phyloP scores from a whole-genome alignment of 2,113 vertebrate species.

The Sakesphorus luctuosus region DNA sequence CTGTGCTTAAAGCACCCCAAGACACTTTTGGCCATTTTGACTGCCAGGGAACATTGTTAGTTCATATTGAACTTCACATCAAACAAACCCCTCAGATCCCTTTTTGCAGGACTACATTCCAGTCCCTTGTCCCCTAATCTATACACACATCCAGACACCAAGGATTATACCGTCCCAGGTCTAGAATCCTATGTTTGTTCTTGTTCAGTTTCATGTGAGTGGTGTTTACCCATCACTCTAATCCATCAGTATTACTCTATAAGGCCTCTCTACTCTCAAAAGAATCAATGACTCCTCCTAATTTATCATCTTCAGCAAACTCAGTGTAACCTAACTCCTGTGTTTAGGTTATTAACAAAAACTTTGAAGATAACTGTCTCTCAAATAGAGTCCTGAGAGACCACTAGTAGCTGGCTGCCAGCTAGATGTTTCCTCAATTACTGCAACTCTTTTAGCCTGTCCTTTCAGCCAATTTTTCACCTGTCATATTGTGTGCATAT shows the following conservation, averaged over 20 bases:
- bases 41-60: neutral
- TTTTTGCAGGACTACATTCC: neutral
- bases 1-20: neutral
- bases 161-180: neutral
- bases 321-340: neutral
- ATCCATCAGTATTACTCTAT: neutral
- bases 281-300: neutral
- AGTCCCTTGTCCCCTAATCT: neutral
- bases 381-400: neutral
- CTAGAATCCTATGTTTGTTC: neutral
- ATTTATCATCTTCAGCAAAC: neutral
- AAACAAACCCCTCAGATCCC: neutral
- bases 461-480: neutral
- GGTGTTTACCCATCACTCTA: neutral
- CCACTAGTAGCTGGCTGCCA: neutral
- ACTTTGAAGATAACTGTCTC: neutral
- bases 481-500: neutral
- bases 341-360: neutral
- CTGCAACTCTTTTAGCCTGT: neutral
- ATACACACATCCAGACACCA: neutral
- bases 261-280: neutral
- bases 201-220: neutral
- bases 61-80: neutral
- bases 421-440: neutral
- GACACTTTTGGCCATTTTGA: neutral